A percentile compares a stretch with the other conserved stretches of the same genome.
phyloP scores from a whole-genome alignment of 2,113 vertebrate species.

The Malurus alboscapulatus region DNA sequence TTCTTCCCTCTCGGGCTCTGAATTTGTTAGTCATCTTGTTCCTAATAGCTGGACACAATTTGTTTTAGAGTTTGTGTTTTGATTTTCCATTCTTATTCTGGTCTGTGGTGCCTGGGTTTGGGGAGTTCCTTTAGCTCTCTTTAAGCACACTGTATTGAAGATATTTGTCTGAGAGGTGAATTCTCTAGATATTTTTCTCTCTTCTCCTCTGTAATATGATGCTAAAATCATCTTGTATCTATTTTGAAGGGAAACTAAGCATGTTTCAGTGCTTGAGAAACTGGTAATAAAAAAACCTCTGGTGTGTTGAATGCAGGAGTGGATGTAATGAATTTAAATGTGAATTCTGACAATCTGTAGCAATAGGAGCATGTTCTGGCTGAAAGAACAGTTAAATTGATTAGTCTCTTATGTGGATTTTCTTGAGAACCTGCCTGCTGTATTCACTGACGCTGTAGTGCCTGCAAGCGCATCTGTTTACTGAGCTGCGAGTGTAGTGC shows the following conservation, averaged over 20 bases:
- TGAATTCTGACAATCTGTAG: neutral
- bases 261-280: neutral
- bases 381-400: conserved; percentile 16
- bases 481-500: neutral
- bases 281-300: neutral
- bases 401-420: conserved; percentile 26
- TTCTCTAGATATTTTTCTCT: neutral
- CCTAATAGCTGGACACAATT: neutral
- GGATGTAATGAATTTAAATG: neutral
- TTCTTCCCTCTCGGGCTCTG: neutral
- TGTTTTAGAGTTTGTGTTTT: neutral
- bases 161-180: neutral
- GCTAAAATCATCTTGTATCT: neutral
- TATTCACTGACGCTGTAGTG: neutral
- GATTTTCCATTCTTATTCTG: neutral
- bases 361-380: neutral
- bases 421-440: neutral
- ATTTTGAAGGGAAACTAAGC: neutral
- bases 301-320: neutral
- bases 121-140: neutral
- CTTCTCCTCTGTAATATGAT: neutral
- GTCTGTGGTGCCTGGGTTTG: neutral
- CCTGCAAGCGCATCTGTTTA: neutral
- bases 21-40: neutral
- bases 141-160: neutral